Conservation (phyloP, 2,888 invertebrate genomes). For the Agrotis puta region DNA sequence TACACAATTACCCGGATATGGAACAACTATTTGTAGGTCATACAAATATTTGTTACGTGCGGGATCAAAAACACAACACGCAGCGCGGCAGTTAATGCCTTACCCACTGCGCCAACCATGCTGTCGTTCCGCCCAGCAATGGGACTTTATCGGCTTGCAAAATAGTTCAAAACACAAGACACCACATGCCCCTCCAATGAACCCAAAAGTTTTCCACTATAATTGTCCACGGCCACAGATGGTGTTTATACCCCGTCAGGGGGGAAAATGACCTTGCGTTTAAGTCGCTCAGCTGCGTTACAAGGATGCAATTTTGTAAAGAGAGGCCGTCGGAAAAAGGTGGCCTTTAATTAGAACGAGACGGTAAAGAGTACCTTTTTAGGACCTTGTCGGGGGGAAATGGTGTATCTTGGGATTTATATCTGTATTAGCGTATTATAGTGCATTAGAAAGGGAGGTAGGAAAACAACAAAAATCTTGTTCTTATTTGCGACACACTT, state of each 20-base stretch:
- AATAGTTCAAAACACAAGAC: neutral
- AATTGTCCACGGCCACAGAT: conserved; percentile 27
- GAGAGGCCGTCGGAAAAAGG: conserved; percentile 31
- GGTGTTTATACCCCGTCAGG: conserved; percentile 5
- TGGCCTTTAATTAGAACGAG: conserved; percentile 41
- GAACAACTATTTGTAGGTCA: too few species aligned
- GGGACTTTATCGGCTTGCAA: too few species aligned
- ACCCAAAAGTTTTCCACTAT: conserved; percentile 13
- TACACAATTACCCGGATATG: too few species aligned
- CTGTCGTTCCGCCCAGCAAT: too few species aligned
- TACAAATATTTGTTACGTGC: too few species aligned
- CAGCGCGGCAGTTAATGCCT: too few species aligned
- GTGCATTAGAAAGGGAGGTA: neutral
- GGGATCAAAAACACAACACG: too few species aligned
- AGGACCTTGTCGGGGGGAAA: conserved; percentile 14
- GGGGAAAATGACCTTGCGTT: conserved; percentile 19
- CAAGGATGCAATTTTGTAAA: conserved; percentile 54
- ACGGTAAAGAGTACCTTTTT: conserved; percentile 10
- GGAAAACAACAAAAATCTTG: neutral
- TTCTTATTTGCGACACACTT: too few species aligned
- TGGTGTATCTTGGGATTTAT: neutral
- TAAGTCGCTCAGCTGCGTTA: conserved; percentile 39
- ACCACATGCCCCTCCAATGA: neutral
- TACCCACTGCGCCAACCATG: too few species aligned
- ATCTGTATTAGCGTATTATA: neutral